Conservation (phyloP, 2,888 invertebrate genomes). For the Scaptomyza caliginosa region DNA sequence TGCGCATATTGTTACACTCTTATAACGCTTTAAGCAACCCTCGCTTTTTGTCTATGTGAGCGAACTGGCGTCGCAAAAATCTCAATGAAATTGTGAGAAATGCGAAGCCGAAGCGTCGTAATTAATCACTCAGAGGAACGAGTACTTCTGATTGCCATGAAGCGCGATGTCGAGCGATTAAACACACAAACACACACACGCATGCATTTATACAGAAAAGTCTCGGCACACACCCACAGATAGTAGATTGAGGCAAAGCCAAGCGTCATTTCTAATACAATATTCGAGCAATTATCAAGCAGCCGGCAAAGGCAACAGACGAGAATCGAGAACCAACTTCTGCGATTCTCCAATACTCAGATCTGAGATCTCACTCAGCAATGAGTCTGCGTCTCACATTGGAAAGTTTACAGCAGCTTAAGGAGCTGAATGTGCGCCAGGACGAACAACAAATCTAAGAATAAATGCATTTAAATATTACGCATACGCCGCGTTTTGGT, state of each 20-base stretch:
- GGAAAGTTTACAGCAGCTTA: not conserved
- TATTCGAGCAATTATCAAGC: conserved; percentile 67
- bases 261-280: conserved; percentile 57
- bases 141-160: conserved; percentile 22
- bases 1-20: not conserved
- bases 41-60: conserved; percentile 7
- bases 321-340: conserved; percentile 25
- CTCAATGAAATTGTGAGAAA: conserved; percentile 54
- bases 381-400: conserved; percentile 24
- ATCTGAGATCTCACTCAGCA: conserved; percentile 13
- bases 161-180: conserved; percentile 47
- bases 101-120: conserved; percentile 44
- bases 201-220: no score
- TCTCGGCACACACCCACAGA: conserved; percentile 18
- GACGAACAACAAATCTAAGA: conserved; percentile 1
- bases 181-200: conserved; percentile 24
- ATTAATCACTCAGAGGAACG: conserved; percentile 49
- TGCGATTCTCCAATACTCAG: conserved; percentile 13
- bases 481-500: conserved; percentile 31
- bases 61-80: conserved; percentile 29
- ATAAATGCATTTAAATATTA: conserved; percentile 23
- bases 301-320: conserved; percentile 53
- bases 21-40: conserved; percentile 21
- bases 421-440: conserved; percentile 1
- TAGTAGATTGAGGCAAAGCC: conserved; percentile 57